These are phyloP conservation scores for Cyclargus thomasi DNA, from an alignment of 1,140 invertebrate genomes.

Conservation along the genomic window DNA sequence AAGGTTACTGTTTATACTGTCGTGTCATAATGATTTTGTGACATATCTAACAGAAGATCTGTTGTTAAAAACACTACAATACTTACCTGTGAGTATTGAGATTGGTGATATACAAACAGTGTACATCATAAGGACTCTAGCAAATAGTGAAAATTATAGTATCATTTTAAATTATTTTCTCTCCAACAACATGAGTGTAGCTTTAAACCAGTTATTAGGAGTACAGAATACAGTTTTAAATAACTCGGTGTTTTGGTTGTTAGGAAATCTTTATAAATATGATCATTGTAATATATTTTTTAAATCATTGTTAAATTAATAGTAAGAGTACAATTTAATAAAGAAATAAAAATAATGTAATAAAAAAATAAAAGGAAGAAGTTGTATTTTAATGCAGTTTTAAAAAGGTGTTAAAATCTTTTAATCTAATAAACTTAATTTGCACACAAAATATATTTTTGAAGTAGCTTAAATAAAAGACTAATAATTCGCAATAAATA, in stretches of 20 bases:
- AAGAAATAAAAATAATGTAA: not conserved
- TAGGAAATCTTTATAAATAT: conserved; percentile 56
- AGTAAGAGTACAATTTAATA: conserved; percentile 5
- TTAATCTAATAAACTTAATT: not conserved
- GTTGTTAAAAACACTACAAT: conserved; percentile 32
- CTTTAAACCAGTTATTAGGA: conserved; percentile 31
- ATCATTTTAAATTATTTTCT: conserved; percentile 34
- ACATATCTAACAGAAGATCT: conserved; percentile 32
- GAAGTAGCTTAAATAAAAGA: conserved; percentile 28
- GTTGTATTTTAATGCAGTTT: too few species aligned
- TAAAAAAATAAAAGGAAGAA: too few species aligned
- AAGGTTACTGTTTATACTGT: conserved; percentile 45
- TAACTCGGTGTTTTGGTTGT: conserved; percentile 51
- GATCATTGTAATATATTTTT: conserved; percentile 11
- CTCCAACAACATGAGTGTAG: conserved; percentile 28
- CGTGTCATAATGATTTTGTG: conserved; percentile 44
- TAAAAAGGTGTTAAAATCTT: too few species aligned
- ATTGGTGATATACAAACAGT: conserved; percentile 31
- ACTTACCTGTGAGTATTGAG: conserved; percentile 28
- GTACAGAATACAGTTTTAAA: conserved; percentile 35
- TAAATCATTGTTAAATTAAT: not conserved
- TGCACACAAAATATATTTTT: not conserved
- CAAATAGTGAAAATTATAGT: conserved; percentile 37
- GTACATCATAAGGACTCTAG: conserved; percentile 44
- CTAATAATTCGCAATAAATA: conserved; percentile 57